Conservation (phyloP, 2,797 vertebrate genomes). For the Chrosomus eos region DNA sequence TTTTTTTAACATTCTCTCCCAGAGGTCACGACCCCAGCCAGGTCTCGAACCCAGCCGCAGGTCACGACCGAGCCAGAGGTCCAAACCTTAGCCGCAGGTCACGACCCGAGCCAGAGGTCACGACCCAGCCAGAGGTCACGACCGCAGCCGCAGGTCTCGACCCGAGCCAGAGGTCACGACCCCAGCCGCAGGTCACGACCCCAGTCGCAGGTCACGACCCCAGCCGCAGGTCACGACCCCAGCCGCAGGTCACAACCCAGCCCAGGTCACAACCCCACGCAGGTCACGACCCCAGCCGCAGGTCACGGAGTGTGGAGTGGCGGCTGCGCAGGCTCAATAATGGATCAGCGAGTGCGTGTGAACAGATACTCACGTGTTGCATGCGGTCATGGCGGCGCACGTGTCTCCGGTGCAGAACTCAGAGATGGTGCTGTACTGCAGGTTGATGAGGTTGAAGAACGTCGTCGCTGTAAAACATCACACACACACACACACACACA, state of each 20-base stretch:
- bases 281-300: background rate
- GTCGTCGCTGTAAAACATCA: conserved; percentile 85
- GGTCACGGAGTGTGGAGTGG: conserved; percentile 10
- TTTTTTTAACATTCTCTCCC: background rate
- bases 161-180: no score
- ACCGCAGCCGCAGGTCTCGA: background rate
- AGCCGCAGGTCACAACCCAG: background rate
- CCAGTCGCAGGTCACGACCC: conserved; percentile 12
- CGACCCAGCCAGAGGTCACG: background rate
- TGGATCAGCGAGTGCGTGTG: conserved; percentile 18
- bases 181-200: background rate
- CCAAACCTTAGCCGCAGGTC: background rate
- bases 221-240: background rate
- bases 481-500: no score
- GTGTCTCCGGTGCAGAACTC: conserved; percentile 98
- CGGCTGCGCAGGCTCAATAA: conserved; percentile 47
- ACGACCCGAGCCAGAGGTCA: no score
- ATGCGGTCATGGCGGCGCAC: conserved; percentile 96
- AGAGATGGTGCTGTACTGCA: conserved; percentile 99
- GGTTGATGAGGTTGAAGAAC: conserved; percentile 99
- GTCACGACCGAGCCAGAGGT: no score
- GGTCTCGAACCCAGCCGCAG: background rate
- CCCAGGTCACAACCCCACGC: no score
- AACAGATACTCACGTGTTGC: conserved; percentile 91
- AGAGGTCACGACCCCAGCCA: background rate